phyloP scores from a whole-genome alignment of 2,888 invertebrate species.

The Gerris lacustris region DNA sequence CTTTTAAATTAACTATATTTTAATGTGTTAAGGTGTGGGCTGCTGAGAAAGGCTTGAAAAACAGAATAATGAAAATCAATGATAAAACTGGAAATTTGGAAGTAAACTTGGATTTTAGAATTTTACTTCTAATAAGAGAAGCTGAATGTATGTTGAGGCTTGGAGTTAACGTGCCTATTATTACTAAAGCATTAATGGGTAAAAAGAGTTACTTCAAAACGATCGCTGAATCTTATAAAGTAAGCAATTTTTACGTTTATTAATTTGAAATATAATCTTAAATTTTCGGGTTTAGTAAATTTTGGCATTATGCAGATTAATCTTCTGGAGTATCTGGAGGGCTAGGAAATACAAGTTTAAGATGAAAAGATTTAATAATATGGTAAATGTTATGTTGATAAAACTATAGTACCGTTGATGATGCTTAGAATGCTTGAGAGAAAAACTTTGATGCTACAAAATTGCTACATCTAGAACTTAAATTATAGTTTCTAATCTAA shows the following conservation, averaged over 20 bases:
- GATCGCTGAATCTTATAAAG: constrained; percentile 64
- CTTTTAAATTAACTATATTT: no score
- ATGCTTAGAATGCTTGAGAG: no score
- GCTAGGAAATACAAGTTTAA: no score
- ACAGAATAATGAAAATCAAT: constrained; percentile 50
- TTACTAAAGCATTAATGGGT: constrained; percentile 63
- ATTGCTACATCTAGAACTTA: no score
- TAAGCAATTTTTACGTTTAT: constrained; percentile 32
- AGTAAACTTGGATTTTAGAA: constrained; percentile 65
- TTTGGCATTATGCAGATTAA: constrained; percentile 7
- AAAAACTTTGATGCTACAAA: no score
- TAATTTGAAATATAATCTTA: constrained; percentile 18
- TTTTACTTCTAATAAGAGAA: constrained; percentile 65
- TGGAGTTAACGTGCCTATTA: constrained; percentile 65
- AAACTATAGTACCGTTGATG: no score
- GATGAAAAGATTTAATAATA: no score
- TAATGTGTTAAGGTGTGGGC: constrained; percentile 44
- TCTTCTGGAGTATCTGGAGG: background rate
- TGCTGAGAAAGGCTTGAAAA: constrained; percentile 50
- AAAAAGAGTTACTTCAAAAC: constrained; percentile 64
- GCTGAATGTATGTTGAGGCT: constrained; percentile 74
- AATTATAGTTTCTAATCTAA: no score
- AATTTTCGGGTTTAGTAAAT: background rate
- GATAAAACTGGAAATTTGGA: constrained; percentile 50
- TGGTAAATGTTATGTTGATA: no score